phyloP scores from a whole-genome alignment of 2,888 invertebrate species.

The Himalopsyche tibetana region DNA sequence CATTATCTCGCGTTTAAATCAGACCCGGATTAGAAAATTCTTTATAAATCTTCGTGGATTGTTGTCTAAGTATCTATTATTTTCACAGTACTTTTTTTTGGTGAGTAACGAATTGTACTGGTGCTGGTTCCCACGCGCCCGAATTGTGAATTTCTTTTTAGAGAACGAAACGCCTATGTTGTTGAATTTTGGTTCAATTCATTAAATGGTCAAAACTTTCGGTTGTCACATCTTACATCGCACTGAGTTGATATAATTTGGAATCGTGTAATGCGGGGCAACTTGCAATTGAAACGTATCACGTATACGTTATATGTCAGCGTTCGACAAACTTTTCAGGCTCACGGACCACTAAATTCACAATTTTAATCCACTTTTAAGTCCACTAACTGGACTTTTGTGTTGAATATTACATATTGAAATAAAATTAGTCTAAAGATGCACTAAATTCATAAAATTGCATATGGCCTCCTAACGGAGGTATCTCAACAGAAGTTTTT shows the following conservation, averaged over 20 bases:
- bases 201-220: neutral
- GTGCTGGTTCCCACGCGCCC: neutral
- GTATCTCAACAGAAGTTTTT: no score
- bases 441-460: no score
- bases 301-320: no score
- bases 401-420: no score
- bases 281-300: no score
- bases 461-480: no score
- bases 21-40: slow-evolving; percentile 14
- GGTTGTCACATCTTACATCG: neutral
- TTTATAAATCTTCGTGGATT: neutral
- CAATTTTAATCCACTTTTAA: no score
- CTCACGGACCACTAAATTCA: no score
- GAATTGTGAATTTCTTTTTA: neutral
- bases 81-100: neutral
- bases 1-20: neutral
- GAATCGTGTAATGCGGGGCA: no score
- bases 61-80: neutral
- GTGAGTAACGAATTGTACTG: neutral
- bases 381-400: no score
- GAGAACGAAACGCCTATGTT: neutral
- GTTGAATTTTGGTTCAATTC: neutral
- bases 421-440: no score
- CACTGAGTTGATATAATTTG: neutral
- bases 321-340: no score